Evolutionary conservation across 1,140 invertebrate genomes (phyloP).

Genomic region (Riptortus pedestris): DNA sequence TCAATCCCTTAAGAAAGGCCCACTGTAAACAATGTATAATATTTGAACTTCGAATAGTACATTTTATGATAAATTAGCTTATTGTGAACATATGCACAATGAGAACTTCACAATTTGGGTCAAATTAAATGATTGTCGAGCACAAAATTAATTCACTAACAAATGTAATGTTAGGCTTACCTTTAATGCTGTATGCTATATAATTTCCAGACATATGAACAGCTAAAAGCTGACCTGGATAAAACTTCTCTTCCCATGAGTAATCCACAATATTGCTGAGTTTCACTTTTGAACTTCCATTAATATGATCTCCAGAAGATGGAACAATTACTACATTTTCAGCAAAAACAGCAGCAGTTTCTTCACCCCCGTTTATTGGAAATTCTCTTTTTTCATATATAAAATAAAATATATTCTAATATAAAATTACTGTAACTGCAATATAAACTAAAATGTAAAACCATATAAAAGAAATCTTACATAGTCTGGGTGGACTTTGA

Average conservation of each 20-base stretch:
- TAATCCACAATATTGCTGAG: constrained; percentile 84
- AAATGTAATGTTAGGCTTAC: no score
- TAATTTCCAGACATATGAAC: constrained; percentile 75
- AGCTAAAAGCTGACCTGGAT: constrained; percentile 76
- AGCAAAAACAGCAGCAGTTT: constrained; percentile 53
- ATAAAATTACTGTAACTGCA: neutral
- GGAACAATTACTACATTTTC: constrained; percentile 59
- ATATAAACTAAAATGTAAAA: no score
- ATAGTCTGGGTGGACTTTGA: neutral
- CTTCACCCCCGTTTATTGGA: constrained; percentile 46
- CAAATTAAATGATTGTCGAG: no score
- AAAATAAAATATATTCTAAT: neutral
- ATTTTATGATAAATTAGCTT: no score
- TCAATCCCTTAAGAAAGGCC: no score
- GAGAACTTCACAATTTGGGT: neutral
- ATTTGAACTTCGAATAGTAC: no score
- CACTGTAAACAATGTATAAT: no score
- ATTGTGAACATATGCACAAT: neutral
- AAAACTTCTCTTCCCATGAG: constrained; percentile 79
- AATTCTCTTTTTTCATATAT: constrained; percentile 27
- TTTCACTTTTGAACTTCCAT: constrained; percentile 79
- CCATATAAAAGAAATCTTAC: neutral
- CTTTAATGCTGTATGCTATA: constrained; percentile 82
- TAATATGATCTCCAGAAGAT: constrained; percentile 54
- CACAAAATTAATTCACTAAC: no score